Conservation (phyloP, 2,797 vertebrate genomes). For the Macrochelys suwanniensis region DNA sequence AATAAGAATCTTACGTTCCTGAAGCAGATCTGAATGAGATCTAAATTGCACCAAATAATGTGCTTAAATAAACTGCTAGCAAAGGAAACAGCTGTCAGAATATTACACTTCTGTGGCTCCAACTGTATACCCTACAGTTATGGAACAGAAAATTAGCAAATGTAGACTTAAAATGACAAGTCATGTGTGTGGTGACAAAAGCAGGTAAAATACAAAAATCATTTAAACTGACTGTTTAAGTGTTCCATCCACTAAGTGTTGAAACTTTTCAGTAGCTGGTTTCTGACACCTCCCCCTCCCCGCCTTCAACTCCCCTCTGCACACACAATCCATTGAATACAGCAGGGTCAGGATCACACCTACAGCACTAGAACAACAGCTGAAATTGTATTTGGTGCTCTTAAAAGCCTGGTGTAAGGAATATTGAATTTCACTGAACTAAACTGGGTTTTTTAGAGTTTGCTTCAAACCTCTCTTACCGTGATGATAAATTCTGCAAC, state of each 20-base stretch:
- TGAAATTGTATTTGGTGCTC: slow-evolving; percentile 10
- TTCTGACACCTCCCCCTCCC: background rate
- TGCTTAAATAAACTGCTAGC: slow-evolving; percentile 76
- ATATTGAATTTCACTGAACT: background rate
- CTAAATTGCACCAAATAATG: slow-evolving; percentile 73
- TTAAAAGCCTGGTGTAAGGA: background rate
- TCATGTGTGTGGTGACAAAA: slow-evolving; percentile 47
- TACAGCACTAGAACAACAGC: background rate
- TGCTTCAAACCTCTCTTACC: background rate
- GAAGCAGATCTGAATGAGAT: slow-evolving; percentile 65
- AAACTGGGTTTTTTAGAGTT: background rate
- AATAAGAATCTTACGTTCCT: slow-evolving; percentile 64
- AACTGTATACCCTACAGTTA: slow-evolving; percentile 71
- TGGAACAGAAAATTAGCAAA: slow-evolving; percentile 66
- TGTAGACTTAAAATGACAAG: slow-evolving; percentile 72
- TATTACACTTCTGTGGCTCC: slow-evolving; percentile 67
- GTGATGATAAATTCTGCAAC: background rate
- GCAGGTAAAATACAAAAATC: slow-evolving; percentile 41
- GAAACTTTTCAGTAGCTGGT: slow-evolving; percentile 23
- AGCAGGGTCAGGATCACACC: background rate
- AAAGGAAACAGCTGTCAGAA: slow-evolving; percentile 74
- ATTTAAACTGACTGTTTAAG: slow-evolving; percentile 59
- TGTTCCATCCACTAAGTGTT: background rate
- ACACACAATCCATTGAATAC: background rate
- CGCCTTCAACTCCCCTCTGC: fast-evolving